phyloP scores from a whole-genome alignment of 1,140 invertebrate genomes.

The Drosophila nebulosa region DNA sequence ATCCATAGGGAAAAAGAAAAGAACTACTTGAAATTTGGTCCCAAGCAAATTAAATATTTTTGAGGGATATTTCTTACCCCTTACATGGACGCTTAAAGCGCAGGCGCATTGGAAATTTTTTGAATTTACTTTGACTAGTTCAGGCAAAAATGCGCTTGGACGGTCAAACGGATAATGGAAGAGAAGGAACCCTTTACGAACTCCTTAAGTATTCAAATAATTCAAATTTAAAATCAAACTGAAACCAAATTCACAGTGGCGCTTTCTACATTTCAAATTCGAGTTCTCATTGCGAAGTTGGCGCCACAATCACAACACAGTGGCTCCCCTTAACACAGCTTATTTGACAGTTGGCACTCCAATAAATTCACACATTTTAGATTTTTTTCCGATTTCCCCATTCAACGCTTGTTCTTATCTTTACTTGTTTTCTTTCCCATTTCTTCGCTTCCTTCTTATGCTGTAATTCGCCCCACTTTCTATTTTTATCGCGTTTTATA shows the following conservation, averaged over 20 bases:
- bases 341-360: neutral
- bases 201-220: neutral
- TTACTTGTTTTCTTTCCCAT: neutral
- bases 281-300: neutral
- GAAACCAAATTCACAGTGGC: neutral
- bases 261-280: neutral
- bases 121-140: neutral
- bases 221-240: neutral
- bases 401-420: neutral
- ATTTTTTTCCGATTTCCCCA: no score
- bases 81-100: neutral
- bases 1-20: neutral
- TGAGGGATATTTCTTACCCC: neutral
- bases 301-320: neutral
- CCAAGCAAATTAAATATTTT: neutral
- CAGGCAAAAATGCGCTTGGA: neutral
- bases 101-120: neutral
- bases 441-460: neutral
- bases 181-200: neutral
- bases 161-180: neutral
- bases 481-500: neutral
- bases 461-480: neutral
- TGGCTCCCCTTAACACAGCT: neutral
- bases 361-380: neutral
- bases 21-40: conserved; percentile 1